These are phyloP conservation scores for Agapornis canus DNA, from an alignment of 2,797 vertebrate species.

Conservation along the genomic window DNA sequence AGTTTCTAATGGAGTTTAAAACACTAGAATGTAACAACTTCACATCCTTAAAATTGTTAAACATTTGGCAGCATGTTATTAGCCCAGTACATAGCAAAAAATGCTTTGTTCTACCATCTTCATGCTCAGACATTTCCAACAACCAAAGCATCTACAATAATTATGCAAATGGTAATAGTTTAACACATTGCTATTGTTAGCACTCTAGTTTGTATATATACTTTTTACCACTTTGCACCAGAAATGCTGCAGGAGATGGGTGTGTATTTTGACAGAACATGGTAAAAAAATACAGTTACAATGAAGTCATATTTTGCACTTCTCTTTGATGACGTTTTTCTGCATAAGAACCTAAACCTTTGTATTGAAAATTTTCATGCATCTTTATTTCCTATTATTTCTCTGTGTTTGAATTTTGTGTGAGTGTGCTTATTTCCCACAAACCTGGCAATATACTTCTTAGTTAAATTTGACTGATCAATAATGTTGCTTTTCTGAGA, in stretches of 20 bases:
- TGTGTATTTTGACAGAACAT: neutral
- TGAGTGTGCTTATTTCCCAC: neutral
- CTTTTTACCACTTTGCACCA: neutral
- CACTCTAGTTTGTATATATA: neutral
- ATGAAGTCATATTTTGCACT: neutral
- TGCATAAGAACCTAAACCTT: neutral
- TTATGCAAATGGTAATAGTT: neutral
- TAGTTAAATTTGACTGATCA: neutral
- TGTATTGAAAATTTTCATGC: neutral
- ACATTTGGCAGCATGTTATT: slow-evolving; percentile 4
- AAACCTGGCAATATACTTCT: neutral
- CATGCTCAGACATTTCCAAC: neutral
- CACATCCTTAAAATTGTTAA: neutral
- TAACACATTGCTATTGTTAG: neutral
- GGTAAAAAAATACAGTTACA: neutral
- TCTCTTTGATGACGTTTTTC: neutral
- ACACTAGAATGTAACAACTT: neutral
- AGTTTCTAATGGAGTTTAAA: neutral
- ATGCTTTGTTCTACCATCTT: neutral
- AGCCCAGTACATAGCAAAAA: neutral
- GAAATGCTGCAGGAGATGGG: neutral
- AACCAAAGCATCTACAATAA: neutral
- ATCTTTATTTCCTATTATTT: neutral
- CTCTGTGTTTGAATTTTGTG: neutral
- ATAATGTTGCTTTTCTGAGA: neutral